Evolutionary conservation across 2,797 vertebrate species (phyloP), one percentile per base, ranked within the genome.

Genomic region (Leuciscus waleckii): DNA sequence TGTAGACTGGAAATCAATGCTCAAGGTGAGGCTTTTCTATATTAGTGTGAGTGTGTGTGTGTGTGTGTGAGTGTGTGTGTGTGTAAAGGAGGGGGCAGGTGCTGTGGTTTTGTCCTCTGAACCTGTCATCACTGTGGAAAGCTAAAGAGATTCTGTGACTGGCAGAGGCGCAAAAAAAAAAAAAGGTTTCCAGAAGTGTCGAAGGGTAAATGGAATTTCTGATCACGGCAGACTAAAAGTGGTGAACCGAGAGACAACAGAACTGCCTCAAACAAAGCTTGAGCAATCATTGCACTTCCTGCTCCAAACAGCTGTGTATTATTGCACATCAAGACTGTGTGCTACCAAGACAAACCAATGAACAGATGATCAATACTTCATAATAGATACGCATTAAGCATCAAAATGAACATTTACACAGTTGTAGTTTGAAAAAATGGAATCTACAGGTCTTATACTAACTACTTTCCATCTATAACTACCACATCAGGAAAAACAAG

Each of bases 141-240:
- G 81, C 79, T 56, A 83, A 86, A 87, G 84, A 85, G 84, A 79
- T 83, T 73, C 82, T 35, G 63, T 83, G 87, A 84, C 82, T 88
- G 84, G 51, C 84, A 84, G 65, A 61, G 82, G 68, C 23, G 1
- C 79, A 14, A 46, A 79, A 79, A 68, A 26, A 87, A 58, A 85
- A 86, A 54, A 82, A 82, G 69, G 67, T 81, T 79, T 85, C 79
- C 63, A 83, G 73, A 85, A 79, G 54, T 29, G 84, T 79, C 49
- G n/a, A 49, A 56, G 61, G 76, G 75, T 85, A 85, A 85, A 85
- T 79, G 76, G 76, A 79, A 85, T 85, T 85, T 85, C 39, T 85
- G 77, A 79, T 85, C 67, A 51, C 13, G 56, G 68, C 83, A 70
- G 75, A 61, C 81, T 83, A 76, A 83, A 76, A 2, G 29, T 56